A percentile compares a stretch with the other conserved stretches of the same genome.
phyloP scores from a whole-genome alignment of 2,888 invertebrate species.

The Euphydryas editha region DNA sequence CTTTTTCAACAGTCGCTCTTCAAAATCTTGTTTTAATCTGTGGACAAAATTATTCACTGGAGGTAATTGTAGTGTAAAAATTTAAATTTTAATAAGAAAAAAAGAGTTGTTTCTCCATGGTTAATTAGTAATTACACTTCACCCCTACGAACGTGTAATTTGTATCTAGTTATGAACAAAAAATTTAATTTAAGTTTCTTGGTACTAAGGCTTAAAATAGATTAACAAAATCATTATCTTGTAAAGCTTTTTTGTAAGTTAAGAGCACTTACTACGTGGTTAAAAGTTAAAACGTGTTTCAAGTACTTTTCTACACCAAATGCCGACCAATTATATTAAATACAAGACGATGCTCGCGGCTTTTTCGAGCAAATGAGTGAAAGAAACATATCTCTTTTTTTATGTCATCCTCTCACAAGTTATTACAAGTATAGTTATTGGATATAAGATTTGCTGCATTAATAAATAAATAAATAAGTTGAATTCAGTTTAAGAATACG shows the following conservation, averaged over 20 bases:
- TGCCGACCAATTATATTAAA: not conserved
- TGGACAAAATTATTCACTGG: constrained; percentile 12
- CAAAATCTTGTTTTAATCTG: constrained; percentile 55
- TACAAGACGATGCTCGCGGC: no score
- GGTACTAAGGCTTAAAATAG: constrained; percentile 9
- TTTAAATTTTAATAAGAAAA: constrained; percentile 3
- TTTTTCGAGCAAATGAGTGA: no score
- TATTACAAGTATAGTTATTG: no score
- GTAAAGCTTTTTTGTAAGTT: not conserved
- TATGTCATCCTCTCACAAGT: no score
- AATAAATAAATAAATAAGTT: no score
- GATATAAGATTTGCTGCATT: no score
- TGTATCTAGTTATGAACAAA: not conserved
- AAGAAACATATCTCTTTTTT: no score
- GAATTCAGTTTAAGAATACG: no score
- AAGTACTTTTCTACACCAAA: not conserved
- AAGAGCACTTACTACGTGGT: constrained; percentile 2
- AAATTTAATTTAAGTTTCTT: not conserved
- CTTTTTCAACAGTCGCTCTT: constrained; percentile 44
- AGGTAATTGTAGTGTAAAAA: no score
- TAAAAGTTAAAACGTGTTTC: constrained; percentile 11
- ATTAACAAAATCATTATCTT: constrained; percentile 5
- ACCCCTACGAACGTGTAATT: constrained; percentile 1
- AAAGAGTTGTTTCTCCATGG: not conserved
- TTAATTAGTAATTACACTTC: constrained; percentile 1